Percentiles rank a stretch among this genome's conserved stretches.
Evolutionary conservation across 2,888 invertebrate genomes (phyloP).

Genomic region (Notodonta ziczac): DNA sequence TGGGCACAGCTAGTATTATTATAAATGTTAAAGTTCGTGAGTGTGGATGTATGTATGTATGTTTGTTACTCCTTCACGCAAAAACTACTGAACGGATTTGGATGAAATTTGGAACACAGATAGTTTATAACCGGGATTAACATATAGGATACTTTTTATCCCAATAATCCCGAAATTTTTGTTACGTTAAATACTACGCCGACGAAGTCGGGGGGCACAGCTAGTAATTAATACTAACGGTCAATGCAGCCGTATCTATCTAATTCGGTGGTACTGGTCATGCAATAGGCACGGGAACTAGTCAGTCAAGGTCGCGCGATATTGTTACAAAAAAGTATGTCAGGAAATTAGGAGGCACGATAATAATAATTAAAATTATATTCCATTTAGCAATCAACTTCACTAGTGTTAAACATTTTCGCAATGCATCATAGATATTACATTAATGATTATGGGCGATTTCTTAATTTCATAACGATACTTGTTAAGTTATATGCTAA

Average conservation of each 20-base stretch:
- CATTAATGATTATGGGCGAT: neutral
- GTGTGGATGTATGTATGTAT: no score
- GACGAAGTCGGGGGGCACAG: no score
- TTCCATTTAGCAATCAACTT: slow-evolving; percentile 21
- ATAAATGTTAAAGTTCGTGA: no score
- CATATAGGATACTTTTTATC: no score
- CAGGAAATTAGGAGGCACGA: slow-evolving; percentile 38
- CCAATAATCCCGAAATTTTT: no score
- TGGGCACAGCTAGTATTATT: no score
- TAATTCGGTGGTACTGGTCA: slow-evolving; percentile 6
- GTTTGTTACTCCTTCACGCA: no score
- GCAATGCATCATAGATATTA: neutral
- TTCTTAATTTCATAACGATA: neutral
- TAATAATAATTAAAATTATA: slow-evolving; percentile 18
- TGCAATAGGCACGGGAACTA: slow-evolving; percentile 5
- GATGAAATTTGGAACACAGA: no score
- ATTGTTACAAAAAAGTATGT: slow-evolving; percentile 28
- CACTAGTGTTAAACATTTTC: slow-evolving; percentile 16
- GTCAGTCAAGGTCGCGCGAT: slow-evolving; percentile 35
- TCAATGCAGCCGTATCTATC: neutral
- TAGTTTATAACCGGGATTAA: no score
- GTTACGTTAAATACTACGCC: no score
- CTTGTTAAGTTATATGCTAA: neutral
- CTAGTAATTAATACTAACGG: no score
- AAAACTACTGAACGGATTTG: no score